Percentiles rank a stretch among this genome's conserved stretches.
These are phyloP conservation scores for Danaus chrysippus DNA, from an alignment of 2,888 invertebrate species.

Conservation along the genomic window DNA sequence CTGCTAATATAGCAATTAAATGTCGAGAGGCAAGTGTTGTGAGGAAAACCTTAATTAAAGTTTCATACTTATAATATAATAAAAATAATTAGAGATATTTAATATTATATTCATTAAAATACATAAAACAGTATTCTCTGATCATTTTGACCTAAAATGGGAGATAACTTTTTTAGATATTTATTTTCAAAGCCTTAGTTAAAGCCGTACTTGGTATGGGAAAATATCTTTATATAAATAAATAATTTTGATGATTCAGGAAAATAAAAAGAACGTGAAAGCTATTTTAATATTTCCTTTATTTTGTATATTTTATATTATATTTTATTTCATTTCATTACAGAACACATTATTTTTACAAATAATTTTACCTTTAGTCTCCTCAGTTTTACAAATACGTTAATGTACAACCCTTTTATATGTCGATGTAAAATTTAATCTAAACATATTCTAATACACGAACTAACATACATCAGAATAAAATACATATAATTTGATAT, in stretches of 20 bases:
- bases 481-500: not conserved
- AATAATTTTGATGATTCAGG: not conserved
- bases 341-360: conserved; percentile 32
- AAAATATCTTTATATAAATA: not conserved
- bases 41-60: no score
- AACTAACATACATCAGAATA: conserved; percentile 8
- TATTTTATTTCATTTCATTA: conserved; percentile 27
- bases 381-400: conserved; percentile 31
- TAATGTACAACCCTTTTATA: conserved; percentile 34
- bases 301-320: conserved; percentile 32
- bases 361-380: conserved; percentile 25
- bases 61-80: no score
- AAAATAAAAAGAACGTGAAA: conserved; percentile 16
- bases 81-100: no score
- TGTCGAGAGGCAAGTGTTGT: no score
- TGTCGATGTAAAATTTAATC: conserved; percentile 22
- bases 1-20: no score
- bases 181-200: no score
- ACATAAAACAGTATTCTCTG: no score
- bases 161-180: no score
- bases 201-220: no score
- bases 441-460: conserved; percentile 13
- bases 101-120: no score
- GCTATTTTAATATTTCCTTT: conserved; percentile 23
- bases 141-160: no score